Conservation (phyloP, 2,797 vertebrate species). For the Cryptoprocta ferox region DNA sequence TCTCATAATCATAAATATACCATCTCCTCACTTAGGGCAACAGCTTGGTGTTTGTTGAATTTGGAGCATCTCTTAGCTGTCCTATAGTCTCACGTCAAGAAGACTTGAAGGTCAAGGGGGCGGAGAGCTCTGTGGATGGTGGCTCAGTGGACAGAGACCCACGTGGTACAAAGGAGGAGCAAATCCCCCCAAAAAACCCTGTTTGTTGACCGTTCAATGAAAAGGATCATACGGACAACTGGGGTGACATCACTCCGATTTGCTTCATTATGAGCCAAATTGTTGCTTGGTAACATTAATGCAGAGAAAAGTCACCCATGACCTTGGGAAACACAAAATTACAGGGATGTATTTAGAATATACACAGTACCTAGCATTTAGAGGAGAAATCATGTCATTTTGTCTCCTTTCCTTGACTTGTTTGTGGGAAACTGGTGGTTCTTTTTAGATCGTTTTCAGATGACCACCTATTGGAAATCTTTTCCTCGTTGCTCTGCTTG, state of each 20-base stretch:
- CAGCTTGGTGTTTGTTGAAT: fast-evolving
- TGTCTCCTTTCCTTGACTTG: not conserved
- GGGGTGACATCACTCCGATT: not conserved
- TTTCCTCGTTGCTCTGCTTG: not conserved
- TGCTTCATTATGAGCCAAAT: not conserved
- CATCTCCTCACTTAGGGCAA: not conserved
- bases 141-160: not conserved
- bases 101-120: not conserved
- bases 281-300: not conserved
- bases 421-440: not conserved
- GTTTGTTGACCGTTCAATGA: not conserved
- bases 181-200: fast-evolving
- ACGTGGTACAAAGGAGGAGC: fast-evolving
- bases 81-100: not conserved
- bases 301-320: not conserved
- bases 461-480: not conserved
- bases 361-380: not conserved
- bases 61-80: not conserved
- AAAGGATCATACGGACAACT: no score
- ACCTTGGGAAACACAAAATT: not conserved
- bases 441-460: not conserved
- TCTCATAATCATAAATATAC: not conserved
- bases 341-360: not conserved
- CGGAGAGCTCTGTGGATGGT: not conserved
- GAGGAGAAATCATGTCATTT: not conserved